Evolutionary conservation across 2,797 vertebrate genomes (phyloP).

Genomic region (Alectoris magna): DNA sequence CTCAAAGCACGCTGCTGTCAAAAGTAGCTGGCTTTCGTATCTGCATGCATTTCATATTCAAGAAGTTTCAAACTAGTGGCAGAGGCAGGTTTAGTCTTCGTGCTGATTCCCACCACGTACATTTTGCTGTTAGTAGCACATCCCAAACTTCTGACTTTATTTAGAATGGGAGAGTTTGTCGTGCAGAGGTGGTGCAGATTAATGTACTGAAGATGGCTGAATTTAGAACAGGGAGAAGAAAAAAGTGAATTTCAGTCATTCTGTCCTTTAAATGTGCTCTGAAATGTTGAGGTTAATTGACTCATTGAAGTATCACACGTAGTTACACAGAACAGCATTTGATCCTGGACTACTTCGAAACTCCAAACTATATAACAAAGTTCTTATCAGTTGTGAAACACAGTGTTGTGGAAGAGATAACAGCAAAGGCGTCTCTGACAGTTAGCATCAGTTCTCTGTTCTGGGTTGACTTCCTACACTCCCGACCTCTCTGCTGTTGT

Average conservation of each 20-base stretch:
- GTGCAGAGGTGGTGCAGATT: neutral
- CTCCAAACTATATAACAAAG: neutral
- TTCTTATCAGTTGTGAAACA: neutral
- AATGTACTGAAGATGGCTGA: neutral
- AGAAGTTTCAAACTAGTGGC: neutral
- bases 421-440: neutral
- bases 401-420: neutral
- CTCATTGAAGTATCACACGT: neutral
- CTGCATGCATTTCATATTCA: too few relatives aligned
- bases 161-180: neutral
- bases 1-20: rapidly evolving
- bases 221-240: neutral
- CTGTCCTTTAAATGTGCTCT: neutral
- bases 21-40: too few relatives aligned
- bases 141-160: neutral
- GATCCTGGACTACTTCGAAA: neutral
- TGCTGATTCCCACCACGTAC: neutral
- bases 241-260: neutral
- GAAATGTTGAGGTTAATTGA: neutral
- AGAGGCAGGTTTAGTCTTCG: neutral
- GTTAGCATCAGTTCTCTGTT: neutral
- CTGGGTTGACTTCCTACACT: neutral
- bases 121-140: neutral
- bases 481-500: neutral
- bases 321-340: neutral